Percentiles rank a stretch among this genome's conserved stretches.
Evolutionary conservation across 1,140 invertebrate species (phyloP).

Genomic region (Drosophila lini): DNA sequence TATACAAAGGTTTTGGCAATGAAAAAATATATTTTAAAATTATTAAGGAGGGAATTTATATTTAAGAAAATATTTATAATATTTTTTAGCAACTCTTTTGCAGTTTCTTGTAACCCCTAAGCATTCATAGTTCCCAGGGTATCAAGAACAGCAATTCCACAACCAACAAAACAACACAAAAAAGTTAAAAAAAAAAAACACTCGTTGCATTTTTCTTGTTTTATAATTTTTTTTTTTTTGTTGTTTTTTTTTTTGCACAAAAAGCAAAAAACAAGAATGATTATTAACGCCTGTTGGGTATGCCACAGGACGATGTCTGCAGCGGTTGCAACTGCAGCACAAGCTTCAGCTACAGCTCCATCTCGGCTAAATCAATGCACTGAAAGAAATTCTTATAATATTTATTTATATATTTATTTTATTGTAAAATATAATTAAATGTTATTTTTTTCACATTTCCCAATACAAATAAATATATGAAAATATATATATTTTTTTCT

Average conservation of each 20-base stretch:
- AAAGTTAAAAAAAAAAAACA: constrained; percentile 31
- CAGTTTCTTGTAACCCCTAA: background rate
- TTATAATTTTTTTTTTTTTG: constrained; percentile 17
- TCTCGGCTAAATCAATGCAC: constrained; percentile 18
- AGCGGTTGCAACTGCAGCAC: constrained; percentile 30
- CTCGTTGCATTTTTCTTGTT: constrained; percentile 53
- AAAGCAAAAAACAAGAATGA: constrained; percentile 62
- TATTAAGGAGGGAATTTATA: too few relatives aligned
- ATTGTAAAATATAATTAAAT: background rate
- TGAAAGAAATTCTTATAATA: background rate
- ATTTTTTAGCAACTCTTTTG: background rate
- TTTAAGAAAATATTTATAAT: too few relatives aligned
- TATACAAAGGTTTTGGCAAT: too few relatives aligned
- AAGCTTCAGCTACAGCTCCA: constrained; percentile 29
- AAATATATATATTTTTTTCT: too few relatives aligned
- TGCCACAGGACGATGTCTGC: constrained; percentile 79
- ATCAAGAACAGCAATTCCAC: constrained; percentile 50
- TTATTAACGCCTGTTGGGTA: constrained; percentile 81
- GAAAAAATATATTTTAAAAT: background rate
- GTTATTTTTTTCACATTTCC: background rate
- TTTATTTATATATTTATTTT: background rate
- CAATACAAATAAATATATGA: background rate
- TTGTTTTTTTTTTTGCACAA: constrained; percentile 22
- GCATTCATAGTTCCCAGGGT: constrained; percentile 42
- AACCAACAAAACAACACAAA: constrained; percentile 52